Conservation (phyloP, 1,140 invertebrate genomes). For the Chironomus striatipennis region DNA sequence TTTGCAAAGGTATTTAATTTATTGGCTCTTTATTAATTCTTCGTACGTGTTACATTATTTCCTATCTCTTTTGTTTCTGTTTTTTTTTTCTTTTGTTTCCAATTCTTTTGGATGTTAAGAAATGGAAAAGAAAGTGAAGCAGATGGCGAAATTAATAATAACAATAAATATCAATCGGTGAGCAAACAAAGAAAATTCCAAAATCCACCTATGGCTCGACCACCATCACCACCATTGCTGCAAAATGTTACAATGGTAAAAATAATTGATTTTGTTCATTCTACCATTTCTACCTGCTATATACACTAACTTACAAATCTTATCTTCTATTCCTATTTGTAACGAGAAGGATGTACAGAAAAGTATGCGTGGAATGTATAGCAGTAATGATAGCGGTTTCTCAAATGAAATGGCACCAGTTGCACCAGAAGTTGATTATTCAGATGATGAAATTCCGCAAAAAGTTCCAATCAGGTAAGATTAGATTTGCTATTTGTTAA, state of each 20-base stretch:
- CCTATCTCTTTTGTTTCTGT: not conserved
- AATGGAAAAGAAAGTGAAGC: not conserved
- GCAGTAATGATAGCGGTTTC: slow-evolving; percentile 85
- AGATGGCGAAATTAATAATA: not conserved
- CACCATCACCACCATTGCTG: slow-evolving; percentile 54
- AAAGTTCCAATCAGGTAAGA: slow-evolving; percentile 62
- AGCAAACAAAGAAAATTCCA: slow-evolving; percentile 32
- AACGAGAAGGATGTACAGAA: not conserved
- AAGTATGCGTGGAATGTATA: slow-evolving; percentile 49
- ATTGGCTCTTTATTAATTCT: too few species aligned
- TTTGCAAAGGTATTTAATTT: slow-evolving; percentile 30
- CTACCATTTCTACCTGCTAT: not conserved
- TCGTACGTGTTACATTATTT: not conserved
- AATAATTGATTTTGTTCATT: not conserved
- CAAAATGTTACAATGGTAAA: slow-evolving; percentile 24
- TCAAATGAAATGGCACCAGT: slow-evolving; percentile 77
- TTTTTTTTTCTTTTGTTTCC: too few species aligned
- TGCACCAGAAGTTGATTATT: slow-evolving; percentile 82
- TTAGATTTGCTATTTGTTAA: not conserved
- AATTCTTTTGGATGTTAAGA: too few species aligned
- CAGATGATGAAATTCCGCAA: slow-evolving; percentile 69
- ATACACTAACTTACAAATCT: not conserved
- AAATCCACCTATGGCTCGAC: slow-evolving; percentile 50
- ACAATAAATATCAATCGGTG: slow-evolving; percentile 30
- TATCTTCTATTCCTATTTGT: not conserved